Base-by-base conservation (phyloP, 2,113 vertebrate species). In the Lophotis ruficrista region DNA sequence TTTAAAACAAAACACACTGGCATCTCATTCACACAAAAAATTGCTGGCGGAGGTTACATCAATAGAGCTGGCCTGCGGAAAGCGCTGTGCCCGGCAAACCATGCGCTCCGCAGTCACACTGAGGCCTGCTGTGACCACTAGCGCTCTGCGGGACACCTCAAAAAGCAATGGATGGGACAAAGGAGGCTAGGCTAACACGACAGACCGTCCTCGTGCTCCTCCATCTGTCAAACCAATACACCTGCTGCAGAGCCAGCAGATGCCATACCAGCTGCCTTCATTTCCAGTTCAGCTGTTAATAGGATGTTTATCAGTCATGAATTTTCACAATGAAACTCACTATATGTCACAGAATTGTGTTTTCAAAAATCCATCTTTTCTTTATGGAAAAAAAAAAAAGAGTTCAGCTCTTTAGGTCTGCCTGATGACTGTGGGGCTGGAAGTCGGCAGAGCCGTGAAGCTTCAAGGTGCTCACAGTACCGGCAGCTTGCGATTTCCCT, bases 401-500 rank as follows among this genome's bases (percentile, higher is more conserved):
- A 4, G 12, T 50, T 57, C 35, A 38, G 19, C 15, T 75, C 3
- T 48, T 89, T 16, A 78, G 12, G 9, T 66, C 28, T 87, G 53
- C 22, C 31, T n/a, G 12, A 6, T 37, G 56, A 31, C 2, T 30
- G 22, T 17, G 16, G 21, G 38, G 11, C 27, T 58, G 31, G n/a
- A 79, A 75, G 48, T 7, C 57, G 24, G 30, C 28, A 43, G 47
- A 15, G 18, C 48, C 54, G 35, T 58, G 51, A n/a, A 15, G 37
- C n/a, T 51, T 50, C 30, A 33, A 60, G 10, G 21, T 28, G 22
- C 31, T 80, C 31, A 20, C 19, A 43, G 6, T 4, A 43, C 10
- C 1, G 1, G 4, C 37, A 75, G 56, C 12, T 68, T 21, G 27
- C 0, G 0, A 14, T n/a, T 60, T 51, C 27, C 27, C 50, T 45